These are phyloP conservation scores for Argyrosomus regius DNA, from an alignment of 2,797 vertebrate species.

Conservation along the genomic window DNA sequence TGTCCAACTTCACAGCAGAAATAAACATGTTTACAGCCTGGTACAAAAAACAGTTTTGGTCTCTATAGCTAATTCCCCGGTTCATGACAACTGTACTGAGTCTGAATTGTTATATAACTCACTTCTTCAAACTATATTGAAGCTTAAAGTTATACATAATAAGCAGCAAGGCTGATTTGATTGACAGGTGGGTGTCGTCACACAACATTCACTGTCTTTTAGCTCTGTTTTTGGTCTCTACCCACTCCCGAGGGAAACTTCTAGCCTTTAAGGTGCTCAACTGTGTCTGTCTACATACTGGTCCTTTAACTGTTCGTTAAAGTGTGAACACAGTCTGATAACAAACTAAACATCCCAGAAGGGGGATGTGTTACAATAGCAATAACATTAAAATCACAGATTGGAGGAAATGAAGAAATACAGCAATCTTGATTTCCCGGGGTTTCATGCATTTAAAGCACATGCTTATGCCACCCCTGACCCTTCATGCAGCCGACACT, in stretches of 20 bases:
- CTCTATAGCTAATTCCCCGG: too few species aligned
- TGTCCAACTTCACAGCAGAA: too few species aligned
- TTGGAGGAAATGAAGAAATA: slow-evolving; percentile 70
- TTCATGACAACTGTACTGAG: too few species aligned
- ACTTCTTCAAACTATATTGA: too few species aligned
- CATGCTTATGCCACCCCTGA: slow-evolving; percentile 77
- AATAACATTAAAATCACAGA: slow-evolving; percentile 70
- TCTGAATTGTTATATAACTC: too few species aligned
- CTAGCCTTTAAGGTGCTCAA: neutral
- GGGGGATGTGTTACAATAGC: slow-evolving; percentile 45
- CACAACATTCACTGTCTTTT: neutral
- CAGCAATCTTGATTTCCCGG: slow-evolving; percentile 60
- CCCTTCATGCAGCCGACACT: slow-evolving; percentile 51
- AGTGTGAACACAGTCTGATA: slow-evolving; percentile 17
- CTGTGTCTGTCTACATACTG: slow-evolving; percentile 16
- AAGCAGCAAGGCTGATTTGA: too few species aligned
- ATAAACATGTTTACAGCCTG: too few species aligned
- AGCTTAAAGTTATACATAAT: too few species aligned
- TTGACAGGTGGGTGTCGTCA: too few species aligned
- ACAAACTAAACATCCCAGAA: slow-evolving; percentile 40
- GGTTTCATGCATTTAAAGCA: slow-evolving; percentile 84
- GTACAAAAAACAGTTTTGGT: too few species aligned
- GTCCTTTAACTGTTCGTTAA: neutral
- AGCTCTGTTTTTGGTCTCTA: neutral
- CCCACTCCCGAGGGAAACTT: neutral